Conservation (phyloP, 2,888 invertebrate species). For the Phragmatobia fuliginosa region DNA sequence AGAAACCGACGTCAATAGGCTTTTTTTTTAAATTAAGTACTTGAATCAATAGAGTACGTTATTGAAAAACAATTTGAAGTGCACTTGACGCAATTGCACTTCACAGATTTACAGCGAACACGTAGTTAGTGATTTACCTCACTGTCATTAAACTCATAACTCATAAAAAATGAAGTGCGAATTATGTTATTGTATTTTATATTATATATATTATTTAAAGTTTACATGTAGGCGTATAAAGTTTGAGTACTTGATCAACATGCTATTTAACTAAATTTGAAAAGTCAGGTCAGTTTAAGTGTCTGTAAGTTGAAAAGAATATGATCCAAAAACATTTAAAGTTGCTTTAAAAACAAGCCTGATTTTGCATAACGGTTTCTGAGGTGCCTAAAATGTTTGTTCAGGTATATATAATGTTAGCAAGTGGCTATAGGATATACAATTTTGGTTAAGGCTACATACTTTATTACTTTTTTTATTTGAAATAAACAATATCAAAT, state of each 20-base stretch:
- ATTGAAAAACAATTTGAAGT: slow-evolving; percentile 4
- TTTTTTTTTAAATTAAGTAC: background rate
- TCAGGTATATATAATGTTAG: background rate
- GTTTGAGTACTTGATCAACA: too few relatives aligned
- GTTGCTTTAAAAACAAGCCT: background rate
- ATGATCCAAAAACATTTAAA: background rate
- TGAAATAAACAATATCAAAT: background rate
- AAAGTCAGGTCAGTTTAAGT: background rate
- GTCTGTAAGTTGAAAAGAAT: background rate
- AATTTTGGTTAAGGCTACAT: background rate
- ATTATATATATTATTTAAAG: background rate
- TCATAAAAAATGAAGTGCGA: background rate
- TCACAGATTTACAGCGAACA: slow-evolving; percentile 7
- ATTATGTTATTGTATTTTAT: too few relatives aligned
- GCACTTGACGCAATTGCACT: slow-evolving; percentile 13
- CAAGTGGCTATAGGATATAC: background rate
- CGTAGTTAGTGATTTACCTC: slow-evolving; percentile 8
- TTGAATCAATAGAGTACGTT: slow-evolving; percentile 5
- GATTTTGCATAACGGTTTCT: background rate
- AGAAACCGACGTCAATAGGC: slow-evolving; percentile 9
- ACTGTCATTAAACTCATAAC: slow-evolving; percentile 2
- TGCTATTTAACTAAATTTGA: too few relatives aligned
- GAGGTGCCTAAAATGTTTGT: background rate
- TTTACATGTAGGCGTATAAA: too few relatives aligned
- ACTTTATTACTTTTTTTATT: background rate